Conservation (phyloP, 2,113 vertebrate genomes). For the Sturnira hondurensis region DNA sequence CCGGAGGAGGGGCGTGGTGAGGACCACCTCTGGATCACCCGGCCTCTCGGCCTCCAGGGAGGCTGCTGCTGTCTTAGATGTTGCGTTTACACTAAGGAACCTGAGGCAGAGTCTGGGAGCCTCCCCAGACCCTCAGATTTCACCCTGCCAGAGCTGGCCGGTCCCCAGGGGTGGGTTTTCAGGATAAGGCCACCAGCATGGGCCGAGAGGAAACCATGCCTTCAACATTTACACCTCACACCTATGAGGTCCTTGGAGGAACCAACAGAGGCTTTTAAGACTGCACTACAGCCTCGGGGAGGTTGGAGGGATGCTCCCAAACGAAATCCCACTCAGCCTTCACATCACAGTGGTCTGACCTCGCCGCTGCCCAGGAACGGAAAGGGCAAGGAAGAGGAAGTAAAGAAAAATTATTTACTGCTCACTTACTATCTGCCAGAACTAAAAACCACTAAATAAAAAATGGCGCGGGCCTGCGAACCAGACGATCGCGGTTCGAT, state of each 20-base stretch:
- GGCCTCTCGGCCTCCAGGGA: too few species aligned
- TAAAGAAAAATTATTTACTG: background rate
- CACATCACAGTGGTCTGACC: background rate
- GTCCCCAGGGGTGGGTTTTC: background rate
- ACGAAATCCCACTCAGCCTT: background rate
- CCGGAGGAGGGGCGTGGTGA: too few species aligned
- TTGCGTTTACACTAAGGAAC: too few species aligned
- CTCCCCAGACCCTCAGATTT: background rate
- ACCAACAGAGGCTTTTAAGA: background rate
- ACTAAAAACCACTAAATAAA: background rate
- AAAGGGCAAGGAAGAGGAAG: background rate
- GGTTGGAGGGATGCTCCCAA: background rate
- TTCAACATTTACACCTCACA: background rate
- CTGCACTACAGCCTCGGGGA: background rate
- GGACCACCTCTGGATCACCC: too few species aligned
- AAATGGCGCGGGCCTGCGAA: too few species aligned
- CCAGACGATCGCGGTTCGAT: too few species aligned
- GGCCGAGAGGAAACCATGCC: background rate
- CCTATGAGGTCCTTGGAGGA: background rate
- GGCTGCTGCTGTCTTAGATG: too few species aligned
- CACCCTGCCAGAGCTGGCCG: background rate
- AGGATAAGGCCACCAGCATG: background rate
- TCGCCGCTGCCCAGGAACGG: background rate
- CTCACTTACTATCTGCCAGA: background rate
- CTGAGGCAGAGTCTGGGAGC: too few species aligned